Base-by-base conservation (phyloP, 2,113 vertebrate species). In the Malurus elegans region DNA sequence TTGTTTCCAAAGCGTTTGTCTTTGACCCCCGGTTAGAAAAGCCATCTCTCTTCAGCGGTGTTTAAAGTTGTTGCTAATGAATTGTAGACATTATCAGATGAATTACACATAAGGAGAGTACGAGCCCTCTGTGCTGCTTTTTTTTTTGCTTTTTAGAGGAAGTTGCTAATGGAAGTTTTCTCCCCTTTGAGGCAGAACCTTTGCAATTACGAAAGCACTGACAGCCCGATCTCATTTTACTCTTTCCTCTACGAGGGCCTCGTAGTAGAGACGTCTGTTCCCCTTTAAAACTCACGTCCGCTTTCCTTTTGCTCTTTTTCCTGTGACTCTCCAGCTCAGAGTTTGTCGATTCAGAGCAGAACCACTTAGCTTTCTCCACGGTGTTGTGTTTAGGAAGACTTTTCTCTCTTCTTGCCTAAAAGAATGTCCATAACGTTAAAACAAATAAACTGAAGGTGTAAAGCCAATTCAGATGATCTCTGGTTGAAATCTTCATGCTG, bases 361-460 rank as follows among this genome's bases (percentile, higher is more conserved):
- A 14, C 4, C 14, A 40, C 25, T 0, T 0, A 0, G 0, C 4
- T 40, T 79, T 44, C 9, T 26, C 36, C 9, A 2, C 1, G 21
- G 10, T 21, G 5, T 11, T 25, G 14, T 25, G 8, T 36, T 86
- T 38, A 78, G 50, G 58, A 73, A 56, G 31, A 24, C 15, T 12
- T 45, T 67, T 48, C 42, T 44, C 7, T 42, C 24, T 53, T 10
- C 13, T 79, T n/a, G 45, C n/a, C 18, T 67, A 2, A 42, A 87
- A 25, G 32, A 16, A 20, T 21, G 16, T n/a, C 56, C 57, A n/a
- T 57, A 70, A 61, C 66, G 34, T 53, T 34, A 53, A 71, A 73
- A 48, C 31, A 64, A 72, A n/a, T 25, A 9, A 57, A 25, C 14
- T 25, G 34, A 51, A 79, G 25, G 12, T 64, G n/a, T 62, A 76